Evolutionary conservation across 2,113 vertebrate genomes (phyloP), one percentile per base, ranked within the genome.

Genomic region (Urocolius indicus): DNA sequence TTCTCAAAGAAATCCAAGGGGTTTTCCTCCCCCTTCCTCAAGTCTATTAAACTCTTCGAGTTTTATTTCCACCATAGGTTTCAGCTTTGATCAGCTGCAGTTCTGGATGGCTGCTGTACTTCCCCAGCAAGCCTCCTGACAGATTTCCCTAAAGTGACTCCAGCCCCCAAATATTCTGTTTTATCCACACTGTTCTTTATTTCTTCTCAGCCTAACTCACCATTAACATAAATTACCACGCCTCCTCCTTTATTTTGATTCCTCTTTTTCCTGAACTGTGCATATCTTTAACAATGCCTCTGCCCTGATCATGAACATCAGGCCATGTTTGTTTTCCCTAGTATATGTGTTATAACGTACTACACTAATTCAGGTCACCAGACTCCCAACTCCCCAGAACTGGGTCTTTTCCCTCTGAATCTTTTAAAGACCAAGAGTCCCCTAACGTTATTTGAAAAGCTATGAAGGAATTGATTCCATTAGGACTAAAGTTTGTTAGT

Each of bases 1-100:
- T 30, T 88, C 80, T 93, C 91, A 96, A 89, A 97, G 93, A 92
- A 90, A 94, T 58, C 43, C 75, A 86, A 80, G 32, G 80, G 72
- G 66, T 19, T 89, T 93, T 75, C 62, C 84, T 82, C 65, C 76
- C 49, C 77, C 73, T 95, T 87, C 69, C 52, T 22, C 3, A 2
- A 89, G 68, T 71, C 89, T 95, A 81, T 81, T 74, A 89, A 92
- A 91, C 16, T 27, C 63, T 74, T 36, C 0, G 1, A 93, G 61
- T 41, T 84, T 84, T 52, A 87, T 89, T 95, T 93, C 80, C 22
- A 84, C 48, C 69, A 52, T 2, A 78, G 76, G 49, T 92, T 93
- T 87, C 93, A 71, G 20, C 65, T 83, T 78, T 1, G 0, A 71
- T 84, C 65, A 78, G 63, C 80, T 86, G 83, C 34, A 20, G 45